These are phyloP conservation scores for Thaumetopoea pityocampa DNA, from an alignment of 1,140 invertebrate species.

Conservation along the genomic window DNA sequence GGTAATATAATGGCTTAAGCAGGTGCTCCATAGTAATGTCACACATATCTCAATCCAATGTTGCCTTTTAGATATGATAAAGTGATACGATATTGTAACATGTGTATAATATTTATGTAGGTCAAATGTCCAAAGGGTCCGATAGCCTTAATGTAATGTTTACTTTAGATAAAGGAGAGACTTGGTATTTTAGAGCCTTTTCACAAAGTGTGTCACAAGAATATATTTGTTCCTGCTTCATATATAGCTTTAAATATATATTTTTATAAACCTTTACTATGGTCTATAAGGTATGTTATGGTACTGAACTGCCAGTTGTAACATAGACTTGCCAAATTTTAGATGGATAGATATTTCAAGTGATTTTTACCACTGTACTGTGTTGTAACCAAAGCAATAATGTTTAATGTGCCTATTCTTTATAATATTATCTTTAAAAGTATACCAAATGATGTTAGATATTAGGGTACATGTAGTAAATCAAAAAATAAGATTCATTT, in stretches of 20 bases:
- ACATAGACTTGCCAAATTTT: constrained; percentile 65
- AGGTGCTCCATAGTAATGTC: constrained; percentile 65
- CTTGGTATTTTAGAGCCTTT: constrained; percentile 48
- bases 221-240: constrained; percentile 61
- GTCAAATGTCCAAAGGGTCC: constrained; percentile 59
- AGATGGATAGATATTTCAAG: constrained; percentile 66
- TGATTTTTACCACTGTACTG: constrained; percentile 55
- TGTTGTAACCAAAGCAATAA: constrained; percentile 74
- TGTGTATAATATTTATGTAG: constrained; percentile 49
- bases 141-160: constrained; percentile 57
- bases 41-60: constrained; percentile 73
- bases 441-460: constrained; percentile 66
- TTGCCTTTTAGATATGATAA: constrained; percentile 75
- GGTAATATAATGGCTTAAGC: constrained; percentile 54
- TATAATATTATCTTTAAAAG: constrained; percentile 40
- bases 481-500: constrained; percentile 5
- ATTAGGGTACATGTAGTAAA: constrained; percentile 33
- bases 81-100: constrained; percentile 61
- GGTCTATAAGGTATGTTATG: too few relatives aligned
- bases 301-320: constrained; percentile 46
- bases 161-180: constrained; percentile 54
- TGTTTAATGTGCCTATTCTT: constrained; percentile 68
- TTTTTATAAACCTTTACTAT: constrained; percentile 63
- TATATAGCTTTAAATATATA: constrained; percentile 64
- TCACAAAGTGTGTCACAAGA: constrained; percentile 46